Conservation (phyloP, 2,888 invertebrate genomes). For the Oscheius sp. region DNA sequence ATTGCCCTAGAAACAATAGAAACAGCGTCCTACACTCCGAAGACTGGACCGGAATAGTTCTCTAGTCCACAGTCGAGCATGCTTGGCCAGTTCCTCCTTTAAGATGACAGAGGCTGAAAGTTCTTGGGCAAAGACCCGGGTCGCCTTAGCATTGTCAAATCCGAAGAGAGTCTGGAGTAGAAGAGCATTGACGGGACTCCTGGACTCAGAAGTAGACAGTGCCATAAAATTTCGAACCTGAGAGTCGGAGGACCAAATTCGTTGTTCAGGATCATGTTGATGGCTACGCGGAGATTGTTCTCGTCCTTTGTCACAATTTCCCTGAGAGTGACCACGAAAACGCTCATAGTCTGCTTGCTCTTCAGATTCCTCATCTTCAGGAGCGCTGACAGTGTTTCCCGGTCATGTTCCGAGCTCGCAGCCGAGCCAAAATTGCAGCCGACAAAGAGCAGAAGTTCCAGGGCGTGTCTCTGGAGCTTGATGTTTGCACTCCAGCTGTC, state of each 20-base stretch:
- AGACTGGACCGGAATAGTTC: constrained; percentile 86
- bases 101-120: constrained; percentile 86
- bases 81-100: constrained; percentile 89
- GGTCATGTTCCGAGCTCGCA: constrained; percentile 80
- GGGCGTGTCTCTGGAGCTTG: constrained; percentile 89
- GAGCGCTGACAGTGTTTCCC: constrained; percentile 84
- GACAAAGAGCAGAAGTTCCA: constrained; percentile 89
- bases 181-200: constrained; percentile 23
- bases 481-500: constrained; percentile 96
- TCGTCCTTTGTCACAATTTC: constrained; percentile 16
- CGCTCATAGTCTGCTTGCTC: constrained; percentile 80
- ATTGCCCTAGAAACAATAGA: background rate
- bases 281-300: constrained; percentile 19
- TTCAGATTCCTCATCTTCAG: constrained; percentile 88
- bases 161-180: constrained; percentile 27
- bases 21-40: constrained; percentile 78
- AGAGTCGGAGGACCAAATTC: constrained; percentile 35
- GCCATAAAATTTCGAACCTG: background rate
- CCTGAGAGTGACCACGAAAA: constrained; percentile 25
- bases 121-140: constrained; percentile 74
- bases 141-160: constrained; percentile 23
- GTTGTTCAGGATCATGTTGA: constrained; percentile 25
- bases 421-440: constrained; percentile 86
- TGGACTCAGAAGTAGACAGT: background rate
- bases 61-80: constrained; percentile 86